A percentile compares a stretch with the other conserved stretches of the same genome.
Evolutionary conservation across 2,888 invertebrate genomes (phyloP).

Genomic region (Eupithecia exiguata): DNA sequence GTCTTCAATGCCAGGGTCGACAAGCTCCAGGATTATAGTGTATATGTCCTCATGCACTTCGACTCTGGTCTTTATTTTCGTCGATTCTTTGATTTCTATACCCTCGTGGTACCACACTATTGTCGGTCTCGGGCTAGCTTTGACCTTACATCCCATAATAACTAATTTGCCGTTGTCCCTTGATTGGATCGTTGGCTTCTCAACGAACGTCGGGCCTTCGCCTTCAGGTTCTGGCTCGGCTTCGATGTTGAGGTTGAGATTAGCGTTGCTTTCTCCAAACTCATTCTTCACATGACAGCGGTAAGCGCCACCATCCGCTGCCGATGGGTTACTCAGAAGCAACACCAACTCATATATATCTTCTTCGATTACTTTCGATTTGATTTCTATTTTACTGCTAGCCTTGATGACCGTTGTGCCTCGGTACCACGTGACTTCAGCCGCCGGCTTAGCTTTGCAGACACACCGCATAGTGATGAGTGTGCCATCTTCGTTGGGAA

Average conservation of each 20-base stretch:
- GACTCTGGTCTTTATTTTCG: slow-evolving; percentile 91
- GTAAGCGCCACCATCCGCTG: slow-evolving; percentile 83
- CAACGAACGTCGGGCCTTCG: slow-evolving; percentile 96
- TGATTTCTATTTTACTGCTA: slow-evolving; percentile 92
- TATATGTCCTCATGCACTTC: slow-evolving; percentile 92
- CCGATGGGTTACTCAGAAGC: slow-evolving; percentile 79
- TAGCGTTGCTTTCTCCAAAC: slow-evolving; percentile 98
- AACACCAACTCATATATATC: slow-evolving; percentile 94
- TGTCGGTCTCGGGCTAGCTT: slow-evolving; percentile 79
- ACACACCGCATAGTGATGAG: slow-evolving; percentile 98
- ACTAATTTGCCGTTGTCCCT: slow-evolving; percentile 84
- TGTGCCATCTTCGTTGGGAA: slow-evolving; percentile 98
- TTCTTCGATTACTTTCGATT: slow-evolving; percentile 89
- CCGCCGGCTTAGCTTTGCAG: slow-evolving; percentile 97
- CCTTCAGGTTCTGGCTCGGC: slow-evolving; percentile 97
- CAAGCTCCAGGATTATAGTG: slow-evolving; percentile 93
- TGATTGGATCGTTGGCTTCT: slow-evolving; percentile 94
- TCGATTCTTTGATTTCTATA: slow-evolving; percentile 89
- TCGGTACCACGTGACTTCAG: slow-evolving; percentile 97
- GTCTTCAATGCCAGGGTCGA: slow-evolving; percentile 96
- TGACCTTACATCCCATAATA: slow-evolving; percentile 80
- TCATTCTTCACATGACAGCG: slow-evolving; percentile 98
- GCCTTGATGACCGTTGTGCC: slow-evolving; percentile 93
- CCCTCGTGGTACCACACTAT: slow-evolving; percentile 82
- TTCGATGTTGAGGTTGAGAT: slow-evolving; percentile 98